A percentile compares a stretch with the other conserved stretches of the same genome.
These are phyloP conservation scores for Drosophila jambulina DNA, from an alignment of 1,140 invertebrate species.

Conservation along the genomic window DNA sequence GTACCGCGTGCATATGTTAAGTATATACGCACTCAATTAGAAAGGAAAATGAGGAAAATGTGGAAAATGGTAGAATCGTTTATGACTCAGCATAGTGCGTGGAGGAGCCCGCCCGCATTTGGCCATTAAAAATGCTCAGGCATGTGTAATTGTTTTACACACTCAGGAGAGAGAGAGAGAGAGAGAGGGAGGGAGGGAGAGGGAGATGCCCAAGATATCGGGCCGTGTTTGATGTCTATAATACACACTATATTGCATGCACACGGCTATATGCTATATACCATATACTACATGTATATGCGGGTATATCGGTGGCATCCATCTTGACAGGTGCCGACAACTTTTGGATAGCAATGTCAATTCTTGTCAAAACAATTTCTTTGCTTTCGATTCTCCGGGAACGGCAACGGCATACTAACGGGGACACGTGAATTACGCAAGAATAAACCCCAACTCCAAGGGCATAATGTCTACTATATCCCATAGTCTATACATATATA, in stretches of 20 bases:
- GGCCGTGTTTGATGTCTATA: constrained; percentile 40
- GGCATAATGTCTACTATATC: constrained; percentile 1
- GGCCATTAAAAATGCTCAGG: constrained; percentile 68
- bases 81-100: constrained; percentile 64
- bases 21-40: constrained; percentile 71
- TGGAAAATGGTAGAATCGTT: constrained; percentile 62
- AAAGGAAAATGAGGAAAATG: constrained; percentile 62
- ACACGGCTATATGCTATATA: constrained; percentile 16
- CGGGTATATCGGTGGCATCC: constrained; percentile 36
- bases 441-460: background rate
- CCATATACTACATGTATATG: background rate
- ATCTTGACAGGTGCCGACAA: constrained; percentile 68
- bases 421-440: constrained; percentile 21
- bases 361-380: constrained; percentile 56
- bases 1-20: constrained; percentile 33
- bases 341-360: constrained; percentile 47
- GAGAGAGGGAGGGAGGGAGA: background rate
- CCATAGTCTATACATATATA: constrained; percentile 5
- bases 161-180: constrained; percentile 10
- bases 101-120: constrained; percentile 22
- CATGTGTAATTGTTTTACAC: constrained; percentile 75
- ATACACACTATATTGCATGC: constrained; percentile 37
- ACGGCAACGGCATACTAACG: too few relatives aligned
- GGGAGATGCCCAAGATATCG: constrained; percentile 47
- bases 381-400: constrained; percentile 9